Evolutionary conservation across 1,140 invertebrate species (phyloP).

Genomic region (Drosophila equinoxialis): DNA sequence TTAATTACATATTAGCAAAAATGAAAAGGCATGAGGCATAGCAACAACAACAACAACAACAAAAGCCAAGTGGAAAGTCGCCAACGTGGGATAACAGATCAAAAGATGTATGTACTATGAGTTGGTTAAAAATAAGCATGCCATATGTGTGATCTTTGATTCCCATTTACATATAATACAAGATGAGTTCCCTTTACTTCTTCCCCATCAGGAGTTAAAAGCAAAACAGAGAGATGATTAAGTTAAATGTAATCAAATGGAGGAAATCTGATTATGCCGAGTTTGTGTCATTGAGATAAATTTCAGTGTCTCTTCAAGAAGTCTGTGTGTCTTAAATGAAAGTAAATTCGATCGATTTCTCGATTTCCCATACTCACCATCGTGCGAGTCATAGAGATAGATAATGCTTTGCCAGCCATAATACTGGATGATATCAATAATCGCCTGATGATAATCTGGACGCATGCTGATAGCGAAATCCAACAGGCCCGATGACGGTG

Average conservation of each 20-base stretch:
- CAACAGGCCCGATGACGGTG: slow-evolving; percentile 91
- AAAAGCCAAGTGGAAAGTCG: slow-evolving; percentile 36
- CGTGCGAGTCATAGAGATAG: slow-evolving; percentile 97
- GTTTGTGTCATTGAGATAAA: too few relatives aligned
- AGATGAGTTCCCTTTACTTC: background rate
- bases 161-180: slow-evolving; percentile 41
- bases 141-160: slow-evolving; percentile 47
- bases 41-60: slow-evolving; percentile 28
- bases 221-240: slow-evolving; percentile 49
- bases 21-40: slow-evolving; percentile 50
- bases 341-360: background rate
- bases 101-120: slow-evolving; percentile 26
- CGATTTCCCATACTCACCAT: slow-evolving; percentile 88
- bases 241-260: slow-evolving; percentile 69
- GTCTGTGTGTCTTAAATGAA: too few relatives aligned
- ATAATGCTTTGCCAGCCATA: slow-evolving; percentile 97
- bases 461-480: slow-evolving; percentile 96
- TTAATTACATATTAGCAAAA: slow-evolving; percentile 80
- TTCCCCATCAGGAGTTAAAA: background rate
- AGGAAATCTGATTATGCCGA: too few relatives aligned
- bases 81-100: slow-evolving; percentile 15
- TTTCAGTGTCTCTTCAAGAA: too few relatives aligned
- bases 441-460: slow-evolving; percentile 96
- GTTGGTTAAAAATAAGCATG: slow-evolving; percentile 17
- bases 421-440: slow-evolving; percentile 95